A percentile compares a stretch with the other conserved stretches of the same genome.
Evolutionary conservation across 2,888 invertebrate genomes (phyloP).

Genomic region (Chrysopilus asiliformis): DNA sequence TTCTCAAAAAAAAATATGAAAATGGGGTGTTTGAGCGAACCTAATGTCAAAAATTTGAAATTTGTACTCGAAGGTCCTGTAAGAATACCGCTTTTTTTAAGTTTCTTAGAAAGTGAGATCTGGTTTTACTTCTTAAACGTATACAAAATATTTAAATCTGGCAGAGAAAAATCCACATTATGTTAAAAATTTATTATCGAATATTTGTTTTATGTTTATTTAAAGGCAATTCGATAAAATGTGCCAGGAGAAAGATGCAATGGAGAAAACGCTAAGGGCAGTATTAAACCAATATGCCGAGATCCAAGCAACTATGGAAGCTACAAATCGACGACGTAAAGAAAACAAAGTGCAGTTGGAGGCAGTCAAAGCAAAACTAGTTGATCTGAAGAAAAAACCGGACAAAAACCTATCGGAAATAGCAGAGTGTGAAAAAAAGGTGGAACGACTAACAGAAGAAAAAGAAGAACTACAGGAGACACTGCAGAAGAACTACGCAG

Average conservation of each 20-base stretch:
- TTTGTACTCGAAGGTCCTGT: no score
- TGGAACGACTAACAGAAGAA: conserved; percentile 41
- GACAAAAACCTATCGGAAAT: conserved; percentile 61
- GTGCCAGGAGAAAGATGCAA: conserved; percentile 43
- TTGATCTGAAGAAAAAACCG: conserved; percentile 49
- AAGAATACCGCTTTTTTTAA: no score
- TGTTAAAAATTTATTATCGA: no score
- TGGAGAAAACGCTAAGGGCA: conserved; percentile 46
- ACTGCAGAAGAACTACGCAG: conserved; percentile 46
- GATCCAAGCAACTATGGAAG: conserved; percentile 50
- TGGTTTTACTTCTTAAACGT: no score
- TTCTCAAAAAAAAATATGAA: no score
- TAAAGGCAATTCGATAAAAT: conserved; percentile 46
- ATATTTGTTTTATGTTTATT: conserved; percentile 23
- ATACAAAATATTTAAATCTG: background rate
- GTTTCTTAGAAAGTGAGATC: no score
- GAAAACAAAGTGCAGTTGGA: conserved; percentile 54
- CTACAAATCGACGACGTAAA: conserved; percentile 59
- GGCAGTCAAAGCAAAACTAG: conserved; percentile 53
- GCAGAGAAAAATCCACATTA: no score
- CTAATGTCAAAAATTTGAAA: no score
- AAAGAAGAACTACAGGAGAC: conserved; percentile 44
- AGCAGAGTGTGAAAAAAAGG: conserved; percentile 45
- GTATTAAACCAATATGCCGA: conserved; percentile 53
- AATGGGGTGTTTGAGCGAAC: no score